These are phyloP conservation scores for Parotocinclus haroldoi DNA, from an alignment of 2,797 vertebrate genomes.

Conservation along the genomic window DNA sequence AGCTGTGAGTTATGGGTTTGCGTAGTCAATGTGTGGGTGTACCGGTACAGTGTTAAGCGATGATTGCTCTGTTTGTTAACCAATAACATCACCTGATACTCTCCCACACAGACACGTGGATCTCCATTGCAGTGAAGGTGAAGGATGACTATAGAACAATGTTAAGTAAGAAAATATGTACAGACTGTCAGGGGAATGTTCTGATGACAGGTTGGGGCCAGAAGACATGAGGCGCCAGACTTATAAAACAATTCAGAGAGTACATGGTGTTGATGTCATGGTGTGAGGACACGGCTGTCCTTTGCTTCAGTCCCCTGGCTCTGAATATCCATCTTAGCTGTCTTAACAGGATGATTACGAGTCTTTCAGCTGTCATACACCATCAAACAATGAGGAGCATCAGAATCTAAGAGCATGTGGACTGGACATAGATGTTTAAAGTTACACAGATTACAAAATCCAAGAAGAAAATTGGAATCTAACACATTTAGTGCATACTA, in stretches of 20 bases:
- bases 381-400: conserved; percentile 2
- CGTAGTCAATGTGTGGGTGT: background rate
- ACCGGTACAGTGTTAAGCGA: too few relatives aligned
- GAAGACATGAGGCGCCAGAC: conserved; percentile 27
- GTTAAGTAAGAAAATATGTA: conserved; percentile 22
- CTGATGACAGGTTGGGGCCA: conserved; percentile 23
- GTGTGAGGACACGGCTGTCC: conserved; percentile 27
- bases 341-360: conserved; percentile 8
- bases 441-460: too few relatives aligned
- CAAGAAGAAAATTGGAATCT: too few relatives aligned
- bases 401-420: background rate
- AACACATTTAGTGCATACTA: too few relatives aligned
- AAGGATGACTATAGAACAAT: conserved; percentile 6
- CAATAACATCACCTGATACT: too few relatives aligned
- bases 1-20: background rate
- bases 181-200: conserved; percentile 16
- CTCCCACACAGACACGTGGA: too few relatives aligned
- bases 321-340: conserved; percentile 10
- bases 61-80: too few relatives aligned
- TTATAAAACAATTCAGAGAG: conserved; percentile 20
- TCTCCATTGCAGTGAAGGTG: background rate
- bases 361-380: conserved; percentile 4
- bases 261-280: conserved; percentile 20
- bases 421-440: too few relatives aligned
- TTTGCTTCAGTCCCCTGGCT: conserved; percentile 10